Conservation (phyloP, 1,140 invertebrate species). For the Ips nitidus region DNA sequence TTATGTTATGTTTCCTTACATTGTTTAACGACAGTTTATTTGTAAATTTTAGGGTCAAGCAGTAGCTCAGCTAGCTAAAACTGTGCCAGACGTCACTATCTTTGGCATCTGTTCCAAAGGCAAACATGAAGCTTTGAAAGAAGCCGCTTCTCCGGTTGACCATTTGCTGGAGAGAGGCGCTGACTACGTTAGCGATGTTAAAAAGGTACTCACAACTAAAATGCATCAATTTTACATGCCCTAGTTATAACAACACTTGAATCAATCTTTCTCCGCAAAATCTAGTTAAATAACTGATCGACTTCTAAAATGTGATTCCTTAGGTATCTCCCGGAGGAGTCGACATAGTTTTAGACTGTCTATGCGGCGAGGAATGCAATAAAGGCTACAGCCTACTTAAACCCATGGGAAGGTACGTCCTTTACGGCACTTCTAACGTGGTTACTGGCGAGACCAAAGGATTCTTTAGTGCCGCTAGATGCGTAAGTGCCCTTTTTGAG, state of each 20-base stretch:
- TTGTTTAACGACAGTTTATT: not conserved
- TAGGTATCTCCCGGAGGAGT: conserved; percentile 74
- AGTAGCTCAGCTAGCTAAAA: conserved; percentile 77
- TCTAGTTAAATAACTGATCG: not conserved
- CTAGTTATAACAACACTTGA: not conserved
- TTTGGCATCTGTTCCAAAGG: conserved; percentile 83
- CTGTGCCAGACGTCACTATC: conserved; percentile 77
- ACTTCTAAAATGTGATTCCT: not conserved
- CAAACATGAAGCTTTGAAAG: conserved; percentile 81
- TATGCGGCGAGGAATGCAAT: conserved; percentile 87
- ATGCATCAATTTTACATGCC: too few species aligned
- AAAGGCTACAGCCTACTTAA: conserved; percentile 81
- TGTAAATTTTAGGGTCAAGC: conserved; percentile 70
- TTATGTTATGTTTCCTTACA: too few species aligned
- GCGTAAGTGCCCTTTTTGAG: conserved; percentile 62
- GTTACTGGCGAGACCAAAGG: conserved; percentile 87
- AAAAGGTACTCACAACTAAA: conserved; percentile 56
- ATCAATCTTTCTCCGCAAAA: not conserved
- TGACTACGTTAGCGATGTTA: conserved; percentile 81
- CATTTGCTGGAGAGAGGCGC: conserved; percentile 73
- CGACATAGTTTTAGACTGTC: conserved; percentile 84
- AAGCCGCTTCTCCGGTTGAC: conserved; percentile 67
- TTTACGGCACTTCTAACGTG: conserved; percentile 84
- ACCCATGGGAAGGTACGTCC: conserved; percentile 86
- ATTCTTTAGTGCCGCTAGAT: conserved; percentile 82